Evolutionary conservation across 2,797 vertebrate genomes (phyloP), one percentile per base, ranked within the genome.

Genomic region (Microctenopoma lineatum): DNA sequence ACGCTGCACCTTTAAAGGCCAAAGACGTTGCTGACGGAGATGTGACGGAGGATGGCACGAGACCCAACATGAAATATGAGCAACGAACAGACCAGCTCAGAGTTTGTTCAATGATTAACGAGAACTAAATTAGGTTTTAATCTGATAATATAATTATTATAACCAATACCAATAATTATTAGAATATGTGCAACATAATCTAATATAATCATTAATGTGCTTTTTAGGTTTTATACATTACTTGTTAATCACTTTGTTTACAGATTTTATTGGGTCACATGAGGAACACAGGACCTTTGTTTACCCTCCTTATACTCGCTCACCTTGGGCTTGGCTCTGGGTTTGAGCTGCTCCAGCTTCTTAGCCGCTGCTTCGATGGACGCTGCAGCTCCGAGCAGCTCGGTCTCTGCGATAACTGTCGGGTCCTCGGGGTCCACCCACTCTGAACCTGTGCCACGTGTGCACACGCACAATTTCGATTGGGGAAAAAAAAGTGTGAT

Each of bases 381-480:
- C 0, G 98, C 97, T 0, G 98, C 98, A 1, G 98, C 98, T 53
- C 98, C 98, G 26, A 99, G 89, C 3, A 99, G 92, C 88, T 99
- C 98, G 0, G 96, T 97, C 84, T 99, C 98, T 0, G 98, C 98
- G 5, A 99, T 96, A 68, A 99, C 96, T 0, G 97, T 99, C 2
- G 98, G 98, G 88, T 99, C 97, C 89, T 99, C 97, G 0, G 98
- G 98, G 80, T 99, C 97, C 77, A 98, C 98, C 97, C 98, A 99
- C 89, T 99, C 98, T 0, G 96, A 96, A 75, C 97, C 98, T 93
- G 84, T 92, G 90, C 68, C 18, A 14, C 2, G 34, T 25, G 29
- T 12, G 42, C 46, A 61, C 36, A 59, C 27, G 63, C 4, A 41
- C 13, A 56, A 41, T 21, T 21, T 21, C 21, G 21, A 21, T 21